These are phyloP conservation scores for Argyrosomus regius DNA, from an alignment of 2,797 vertebrate species.

Conservation along the genomic window DNA sequence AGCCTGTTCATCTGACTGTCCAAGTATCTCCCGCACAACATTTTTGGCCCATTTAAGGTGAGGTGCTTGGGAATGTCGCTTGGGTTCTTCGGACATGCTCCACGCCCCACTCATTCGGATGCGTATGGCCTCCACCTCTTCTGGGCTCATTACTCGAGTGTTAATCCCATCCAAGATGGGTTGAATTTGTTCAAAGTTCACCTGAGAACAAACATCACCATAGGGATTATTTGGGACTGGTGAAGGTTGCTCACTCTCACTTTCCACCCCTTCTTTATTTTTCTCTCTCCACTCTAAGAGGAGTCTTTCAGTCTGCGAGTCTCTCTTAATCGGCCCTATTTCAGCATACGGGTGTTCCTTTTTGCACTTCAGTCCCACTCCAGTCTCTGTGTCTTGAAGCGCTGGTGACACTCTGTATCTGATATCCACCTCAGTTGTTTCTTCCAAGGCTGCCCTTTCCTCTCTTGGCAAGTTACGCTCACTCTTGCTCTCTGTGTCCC, in stretches of 20 bases:
- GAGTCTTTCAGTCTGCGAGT: slow-evolving; percentile 76
- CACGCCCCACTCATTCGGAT: slow-evolving; percentile 70
- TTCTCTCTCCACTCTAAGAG: slow-evolving; percentile 75
- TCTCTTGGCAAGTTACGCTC: slow-evolving; percentile 3
- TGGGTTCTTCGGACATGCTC: slow-evolving; percentile 72
- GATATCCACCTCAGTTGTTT: slow-evolving; percentile 20
- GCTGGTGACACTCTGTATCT: slow-evolving; percentile 14
- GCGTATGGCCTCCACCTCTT: slow-evolving; percentile 72
- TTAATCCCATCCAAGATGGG: slow-evolving; percentile 51
- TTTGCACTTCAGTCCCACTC: slow-evolving; percentile 25
- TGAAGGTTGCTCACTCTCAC: background rate
- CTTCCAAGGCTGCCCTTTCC: background rate
- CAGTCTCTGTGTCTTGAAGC: slow-evolving; percentile 16
- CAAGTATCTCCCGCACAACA: slow-evolving; percentile 82
- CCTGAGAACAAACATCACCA: slow-evolving; percentile 21
- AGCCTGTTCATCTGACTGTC: slow-evolving; percentile 67
- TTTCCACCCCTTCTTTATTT: slow-evolving; percentile 30
- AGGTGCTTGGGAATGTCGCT: slow-evolving; percentile 81
- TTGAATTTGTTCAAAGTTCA: slow-evolving; percentile 52
- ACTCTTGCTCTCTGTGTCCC: slow-evolving; percentile 22
- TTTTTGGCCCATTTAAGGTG: slow-evolving; percentile 86
- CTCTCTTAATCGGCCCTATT: slow-evolving; percentile 57
- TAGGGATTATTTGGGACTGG: slow-evolving; percentile 39
- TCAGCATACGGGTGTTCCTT: slow-evolving; percentile 35
- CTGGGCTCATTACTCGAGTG: slow-evolving; percentile 61